Base-by-base conservation (phyloP, 2,888 invertebrate genomes). In the Synanthedon myopaeformis region DNA sequence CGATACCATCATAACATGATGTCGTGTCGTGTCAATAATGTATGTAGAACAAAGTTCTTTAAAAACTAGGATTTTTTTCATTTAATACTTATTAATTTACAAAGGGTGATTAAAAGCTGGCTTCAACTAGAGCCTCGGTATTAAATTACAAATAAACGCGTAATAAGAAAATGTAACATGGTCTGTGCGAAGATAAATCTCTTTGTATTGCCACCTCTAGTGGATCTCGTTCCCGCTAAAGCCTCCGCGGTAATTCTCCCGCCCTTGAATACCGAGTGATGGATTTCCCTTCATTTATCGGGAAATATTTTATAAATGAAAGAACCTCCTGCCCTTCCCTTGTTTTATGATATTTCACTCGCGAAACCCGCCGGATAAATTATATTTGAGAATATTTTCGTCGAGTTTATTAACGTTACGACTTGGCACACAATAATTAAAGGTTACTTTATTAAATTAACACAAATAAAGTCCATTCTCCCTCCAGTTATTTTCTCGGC, bases 271-370 rank as follows among this genome's bases (percentile, higher is more conserved):
- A 56, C 48, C 50, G 52, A 52, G 51, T 54, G 55, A 56, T 59
- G 55, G 53, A 58, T 59, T 45, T 56, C 53, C 41, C 51, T 53
- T 41, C 53, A 55, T 57, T 52, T 45, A 54, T 57, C 55, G 54
- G 51, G 51, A 54, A 53, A 52, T 53, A 54, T 57, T 54, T 55
- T 51, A 52, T 56, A 57, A 58, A 57, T 57, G 54, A 45, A 45
- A 45, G 49, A 49, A 23, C 17, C 49, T 45, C 45, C 14, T 49
- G 45, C 45, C 45, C 45, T 45, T n/a, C 45, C 14, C 45, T 45
- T 45, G 45, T 45, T 45, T 45, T n/a, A 45, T 45, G 45, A 45
- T 45, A 45, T 45, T 45, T 45, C 14, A 45, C 45, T 45, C 45
- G 45, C n/a, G 8, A 14, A 45, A 45, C 14, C 14, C 14, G 14